phyloP scores from a whole-genome alignment of 2,797 vertebrate genomes.

The Bradypodion ventrale region DNA sequence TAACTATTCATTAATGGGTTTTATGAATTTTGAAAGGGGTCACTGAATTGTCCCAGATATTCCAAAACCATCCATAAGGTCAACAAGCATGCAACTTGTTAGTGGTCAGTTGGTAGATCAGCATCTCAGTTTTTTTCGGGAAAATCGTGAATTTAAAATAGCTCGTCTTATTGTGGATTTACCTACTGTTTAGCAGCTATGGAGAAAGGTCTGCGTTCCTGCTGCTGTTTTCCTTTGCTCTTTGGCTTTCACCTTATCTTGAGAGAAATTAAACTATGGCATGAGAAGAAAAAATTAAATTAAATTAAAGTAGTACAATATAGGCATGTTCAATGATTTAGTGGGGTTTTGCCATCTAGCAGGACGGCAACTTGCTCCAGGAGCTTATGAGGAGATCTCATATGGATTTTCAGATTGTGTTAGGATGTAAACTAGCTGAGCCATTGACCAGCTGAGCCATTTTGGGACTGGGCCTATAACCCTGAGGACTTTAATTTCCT shows the following conservation, averaged over 20 bases:
- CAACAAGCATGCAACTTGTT: neutral
- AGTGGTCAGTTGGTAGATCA: neutral
- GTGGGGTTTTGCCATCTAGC: neutral
- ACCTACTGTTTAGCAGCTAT: too few species aligned
- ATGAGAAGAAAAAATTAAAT: too few species aligned
- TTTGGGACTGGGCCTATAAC: constrained; percentile 41
- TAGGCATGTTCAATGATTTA: too few species aligned
- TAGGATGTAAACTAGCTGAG: neutral
- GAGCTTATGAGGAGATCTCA: neutral
- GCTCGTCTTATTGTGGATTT: too few species aligned
- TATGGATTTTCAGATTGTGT: neutral
- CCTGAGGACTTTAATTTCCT: constrained; percentile 55
- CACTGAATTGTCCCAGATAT: neutral
- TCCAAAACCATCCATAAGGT: neutral
- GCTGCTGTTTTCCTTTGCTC: too few species aligned
- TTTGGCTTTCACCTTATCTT: too few species aligned
- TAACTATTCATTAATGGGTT: neutral
- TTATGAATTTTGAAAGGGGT: neutral
- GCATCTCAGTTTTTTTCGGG: neutral
- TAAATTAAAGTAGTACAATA: too few species aligned
- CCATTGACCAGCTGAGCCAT: neutral
- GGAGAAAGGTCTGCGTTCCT: too few species aligned
- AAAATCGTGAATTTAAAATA: neutral
- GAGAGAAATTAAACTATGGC: too few species aligned
- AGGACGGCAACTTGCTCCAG: neutral